Conservation (phyloP, 2,797 vertebrate genomes). For the Cynopterus sphinx region DNA sequence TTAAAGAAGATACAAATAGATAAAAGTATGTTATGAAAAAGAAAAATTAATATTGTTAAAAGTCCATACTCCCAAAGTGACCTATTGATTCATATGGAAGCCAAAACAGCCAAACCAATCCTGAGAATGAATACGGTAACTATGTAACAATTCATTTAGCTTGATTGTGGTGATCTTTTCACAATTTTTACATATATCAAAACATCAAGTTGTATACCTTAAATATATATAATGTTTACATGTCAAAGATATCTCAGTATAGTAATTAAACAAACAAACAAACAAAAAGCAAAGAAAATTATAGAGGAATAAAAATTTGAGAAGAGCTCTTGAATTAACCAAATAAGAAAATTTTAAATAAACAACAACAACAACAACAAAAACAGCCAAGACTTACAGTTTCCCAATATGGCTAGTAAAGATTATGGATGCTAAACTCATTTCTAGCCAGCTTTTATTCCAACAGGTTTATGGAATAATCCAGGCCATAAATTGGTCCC, state of each 20-base stretch:
- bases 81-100: background rate
- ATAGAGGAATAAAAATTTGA: constrained; percentile 28
- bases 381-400: constrained; percentile 25
- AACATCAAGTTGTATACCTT: background rate
- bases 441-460: constrained; percentile 39
- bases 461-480: constrained; percentile 56
- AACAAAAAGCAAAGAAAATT: background rate
- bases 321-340: background rate
- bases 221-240: background rate
- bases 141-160: background rate
- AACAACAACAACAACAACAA: background rate
- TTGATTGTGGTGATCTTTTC: background rate
- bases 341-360: constrained; percentile 44
- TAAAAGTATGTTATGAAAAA: background rate
- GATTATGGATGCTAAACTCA: constrained; percentile 28
- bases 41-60: background rate
- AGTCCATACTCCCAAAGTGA: background rate
- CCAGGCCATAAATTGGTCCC: constrained; percentile 35
- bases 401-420: constrained; percentile 21
- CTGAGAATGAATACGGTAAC: background rate
- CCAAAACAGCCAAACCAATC: background rate
- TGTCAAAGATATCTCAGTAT: background rate
- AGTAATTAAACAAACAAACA: background rate
- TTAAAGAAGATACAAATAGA: background rate
- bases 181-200: background rate